Conservation (phyloP, 2,113 vertebrate species). For the Rhinichthys klamathensis region DNA sequence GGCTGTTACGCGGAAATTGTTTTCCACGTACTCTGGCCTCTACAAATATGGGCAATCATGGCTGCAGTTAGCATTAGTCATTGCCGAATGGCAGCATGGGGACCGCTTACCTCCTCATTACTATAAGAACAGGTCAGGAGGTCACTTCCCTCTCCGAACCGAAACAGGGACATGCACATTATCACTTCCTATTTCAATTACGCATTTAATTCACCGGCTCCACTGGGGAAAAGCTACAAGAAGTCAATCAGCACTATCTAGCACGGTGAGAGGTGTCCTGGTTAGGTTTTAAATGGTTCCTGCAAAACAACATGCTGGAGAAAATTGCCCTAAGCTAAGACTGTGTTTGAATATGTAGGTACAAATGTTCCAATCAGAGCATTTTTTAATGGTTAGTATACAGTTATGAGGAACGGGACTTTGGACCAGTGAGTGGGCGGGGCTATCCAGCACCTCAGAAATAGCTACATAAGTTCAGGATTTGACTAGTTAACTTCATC, state of each 20-base stretch:
- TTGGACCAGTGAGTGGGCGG: not conserved
- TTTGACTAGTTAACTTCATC: not conserved
- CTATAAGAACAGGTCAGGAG: slow-evolving; percentile 56
- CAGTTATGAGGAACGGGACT: too few relatives aligned
- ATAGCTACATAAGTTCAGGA: not conserved
- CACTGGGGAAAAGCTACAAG: not conserved
- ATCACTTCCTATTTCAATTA: slow-evolving; percentile 23
- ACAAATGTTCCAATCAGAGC: too few relatives aligned
- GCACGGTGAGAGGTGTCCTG: not conserved
- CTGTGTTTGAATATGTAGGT: too few relatives aligned
- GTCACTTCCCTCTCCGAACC: slow-evolving; percentile 38
- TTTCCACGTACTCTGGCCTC: slow-evolving; percentile 61
- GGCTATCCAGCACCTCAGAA: not conserved
- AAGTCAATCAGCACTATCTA: not conserved
- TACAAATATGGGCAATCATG: slow-evolving; percentile 64
- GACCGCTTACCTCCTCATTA: slow-evolving; percentile 1
- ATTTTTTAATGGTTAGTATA: too few relatives aligned
- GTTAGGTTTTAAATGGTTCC: not conserved
- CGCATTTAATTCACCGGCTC: not conserved
- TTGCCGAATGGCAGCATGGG: slow-evolving; percentile 1
- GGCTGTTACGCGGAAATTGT: slow-evolving; percentile 68
- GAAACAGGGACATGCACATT: not conserved
- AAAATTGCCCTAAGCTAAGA: not conserved
- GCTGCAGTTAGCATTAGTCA: slow-evolving; percentile 24
- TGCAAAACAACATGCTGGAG: not conserved